Conservation (phyloP, 2,888 invertebrate genomes). For the Calameuta filiformis region DNA sequence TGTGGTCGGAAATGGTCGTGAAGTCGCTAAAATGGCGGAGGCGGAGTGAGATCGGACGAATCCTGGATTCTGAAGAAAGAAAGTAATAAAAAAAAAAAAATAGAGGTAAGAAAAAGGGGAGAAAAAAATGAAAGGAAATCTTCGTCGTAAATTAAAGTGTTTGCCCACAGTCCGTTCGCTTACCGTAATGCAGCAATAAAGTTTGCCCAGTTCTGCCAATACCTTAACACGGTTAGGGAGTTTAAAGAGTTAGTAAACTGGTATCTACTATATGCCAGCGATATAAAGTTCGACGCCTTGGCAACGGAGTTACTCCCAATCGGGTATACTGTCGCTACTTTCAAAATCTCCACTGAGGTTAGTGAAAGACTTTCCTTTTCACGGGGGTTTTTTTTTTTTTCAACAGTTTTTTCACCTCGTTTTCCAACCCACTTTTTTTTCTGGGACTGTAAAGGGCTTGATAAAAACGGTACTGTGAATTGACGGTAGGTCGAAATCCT, state of each 20-base stretch:
- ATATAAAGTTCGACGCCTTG: background rate
- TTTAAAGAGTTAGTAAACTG: background rate
- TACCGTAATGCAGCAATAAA: slow-evolving; percentile 2
- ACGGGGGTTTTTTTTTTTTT: background rate
- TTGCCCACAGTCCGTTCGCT: background rate
- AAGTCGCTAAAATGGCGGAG: background rate
- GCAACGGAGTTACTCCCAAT: background rate
- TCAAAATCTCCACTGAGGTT: background rate
- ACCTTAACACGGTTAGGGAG: background rate
- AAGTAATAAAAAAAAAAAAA: background rate
- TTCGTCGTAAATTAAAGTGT: background rate
- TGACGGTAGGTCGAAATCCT: background rate
- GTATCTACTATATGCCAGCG: background rate
- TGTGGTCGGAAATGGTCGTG: background rate
- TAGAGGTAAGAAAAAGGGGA: background rate
- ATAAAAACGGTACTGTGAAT: background rate
- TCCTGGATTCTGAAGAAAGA: background rate
- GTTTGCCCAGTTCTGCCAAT: background rate
- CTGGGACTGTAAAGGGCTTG: background rate
- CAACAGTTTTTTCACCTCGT: background rate
- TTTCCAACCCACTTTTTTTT: background rate
- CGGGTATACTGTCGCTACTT: background rate
- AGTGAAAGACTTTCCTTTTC: background rate
- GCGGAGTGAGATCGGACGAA: background rate
- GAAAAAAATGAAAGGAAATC: background rate